These are phyloP conservation scores for Alloplasta piceator DNA, from an alignment of 2,888 invertebrate genomes.

Conservation along the genomic window DNA sequence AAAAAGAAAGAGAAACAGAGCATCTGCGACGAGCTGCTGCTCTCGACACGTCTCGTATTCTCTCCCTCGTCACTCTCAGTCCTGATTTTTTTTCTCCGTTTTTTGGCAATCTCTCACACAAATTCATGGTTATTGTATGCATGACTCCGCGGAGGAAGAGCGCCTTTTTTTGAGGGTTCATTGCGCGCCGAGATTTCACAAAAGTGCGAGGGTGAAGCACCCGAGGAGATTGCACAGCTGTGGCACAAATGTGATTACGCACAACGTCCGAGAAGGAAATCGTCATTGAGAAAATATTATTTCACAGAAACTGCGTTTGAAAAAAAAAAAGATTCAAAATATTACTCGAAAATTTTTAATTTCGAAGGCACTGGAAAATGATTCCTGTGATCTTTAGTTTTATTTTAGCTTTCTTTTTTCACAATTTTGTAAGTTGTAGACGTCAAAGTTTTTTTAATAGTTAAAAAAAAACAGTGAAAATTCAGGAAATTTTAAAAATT, in stretches of 20 bases:
- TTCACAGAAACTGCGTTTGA: not conserved
- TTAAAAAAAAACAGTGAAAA: no score
- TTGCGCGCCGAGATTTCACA: not conserved
- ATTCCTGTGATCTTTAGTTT: no score
- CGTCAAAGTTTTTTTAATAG: no score
- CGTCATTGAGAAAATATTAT: not conserved
- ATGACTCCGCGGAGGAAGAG: no score
- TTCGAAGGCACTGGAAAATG: no score
- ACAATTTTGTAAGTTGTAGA: no score
- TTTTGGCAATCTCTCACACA: slow-evolving; percentile 12
- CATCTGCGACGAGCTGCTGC: not conserved
- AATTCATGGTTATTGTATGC: not conserved
- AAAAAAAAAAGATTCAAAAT: not conserved
- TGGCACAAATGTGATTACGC: not conserved
- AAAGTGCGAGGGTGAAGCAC: not conserved
- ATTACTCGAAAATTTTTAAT: no score
- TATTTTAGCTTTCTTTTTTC: no score
- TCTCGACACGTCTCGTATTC: slow-evolving; percentile 10
- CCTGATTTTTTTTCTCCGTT: slow-evolving; percentile 22
- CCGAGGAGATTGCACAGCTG: not conserved
- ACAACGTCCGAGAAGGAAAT: no score
- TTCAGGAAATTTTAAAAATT: no score
- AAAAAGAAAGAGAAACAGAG: slow-evolving; percentile 6
- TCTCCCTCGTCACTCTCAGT: slow-evolving; percentile 6
- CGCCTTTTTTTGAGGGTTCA: not conserved